Conservation (phyloP, 2,797 vertebrate species). For the Sorex maritimensis region DNA sequence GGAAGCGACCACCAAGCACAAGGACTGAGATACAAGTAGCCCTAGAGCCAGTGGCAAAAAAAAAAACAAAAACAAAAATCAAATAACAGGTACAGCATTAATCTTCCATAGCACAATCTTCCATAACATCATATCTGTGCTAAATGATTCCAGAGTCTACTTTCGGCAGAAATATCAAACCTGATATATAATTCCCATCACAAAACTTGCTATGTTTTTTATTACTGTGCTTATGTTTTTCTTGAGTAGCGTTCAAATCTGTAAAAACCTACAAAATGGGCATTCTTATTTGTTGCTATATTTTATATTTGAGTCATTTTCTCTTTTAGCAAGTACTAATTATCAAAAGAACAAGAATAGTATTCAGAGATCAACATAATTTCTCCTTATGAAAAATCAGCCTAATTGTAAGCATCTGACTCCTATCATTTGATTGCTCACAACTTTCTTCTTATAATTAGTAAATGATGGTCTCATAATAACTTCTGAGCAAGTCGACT, state of each 20-base stretch:
- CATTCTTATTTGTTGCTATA: constrained; percentile 18
- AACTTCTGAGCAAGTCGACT: constrained; percentile 42
- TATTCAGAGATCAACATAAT: constrained; percentile 12
- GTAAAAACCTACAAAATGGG: constrained; percentile 9
- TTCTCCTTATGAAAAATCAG: constrained; percentile 7
- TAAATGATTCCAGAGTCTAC: background rate
- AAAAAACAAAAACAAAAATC: too few relatives aligned
- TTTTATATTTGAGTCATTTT: constrained; percentile 24
- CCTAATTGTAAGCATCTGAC: constrained; percentile 27
- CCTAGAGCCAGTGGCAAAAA: too few relatives aligned
- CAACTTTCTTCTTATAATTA: constrained; percentile 25
- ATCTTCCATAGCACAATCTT: constrained; percentile 7
- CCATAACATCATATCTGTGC: background rate
- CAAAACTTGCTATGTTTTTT: constrained; percentile 42
- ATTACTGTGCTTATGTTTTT: constrained; percentile 30
- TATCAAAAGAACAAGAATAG: constrained; percentile 22
- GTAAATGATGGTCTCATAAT: constrained; percentile 11
- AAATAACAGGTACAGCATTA: too few relatives aligned
- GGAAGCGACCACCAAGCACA: too few relatives aligned
- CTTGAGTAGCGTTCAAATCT: constrained; percentile 58
- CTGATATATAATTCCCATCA: constrained; percentile 6
- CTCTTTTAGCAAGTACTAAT: constrained; percentile 46
- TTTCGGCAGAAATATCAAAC: constrained; percentile 17
- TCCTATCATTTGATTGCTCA: constrained; percentile 24
- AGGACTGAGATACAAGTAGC: too few relatives aligned